Evolutionary conservation across 2,797 vertebrate genomes (phyloP).

Genomic region (Dromococcyx pavoninus): DNA sequence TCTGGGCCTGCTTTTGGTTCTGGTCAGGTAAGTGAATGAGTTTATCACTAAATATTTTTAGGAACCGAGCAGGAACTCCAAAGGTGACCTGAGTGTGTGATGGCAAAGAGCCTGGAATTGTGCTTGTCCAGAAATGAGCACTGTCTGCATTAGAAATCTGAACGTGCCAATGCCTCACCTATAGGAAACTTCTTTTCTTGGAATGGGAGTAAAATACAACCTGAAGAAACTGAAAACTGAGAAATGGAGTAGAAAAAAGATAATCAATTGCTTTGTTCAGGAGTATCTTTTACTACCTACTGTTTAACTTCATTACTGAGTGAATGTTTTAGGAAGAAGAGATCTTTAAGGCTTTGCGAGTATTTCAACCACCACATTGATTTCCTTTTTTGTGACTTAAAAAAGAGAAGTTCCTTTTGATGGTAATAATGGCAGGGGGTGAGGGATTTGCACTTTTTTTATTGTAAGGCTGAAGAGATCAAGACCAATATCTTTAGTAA

Average conservation of each 20-base stretch:
- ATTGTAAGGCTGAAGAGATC: background rate
- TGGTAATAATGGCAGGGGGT: rapidly evolving
- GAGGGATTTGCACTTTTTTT: background rate
- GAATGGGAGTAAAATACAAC: background rate
- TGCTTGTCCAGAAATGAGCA: background rate
- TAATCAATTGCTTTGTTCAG: background rate
- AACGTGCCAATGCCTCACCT: background rate
- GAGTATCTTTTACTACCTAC: background rate
- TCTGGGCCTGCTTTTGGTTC: background rate
- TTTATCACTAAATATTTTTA: background rate
- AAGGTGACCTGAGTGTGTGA: background rate
- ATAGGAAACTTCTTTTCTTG: background rate
- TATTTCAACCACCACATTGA: background rate
- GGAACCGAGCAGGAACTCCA: background rate
- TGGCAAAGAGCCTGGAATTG: background rate
- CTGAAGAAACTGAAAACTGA: background rate
- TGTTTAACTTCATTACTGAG: background rate
- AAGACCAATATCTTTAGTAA: background rate
- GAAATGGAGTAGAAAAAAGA: background rate
- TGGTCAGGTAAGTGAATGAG: background rate
- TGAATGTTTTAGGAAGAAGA: background rate
- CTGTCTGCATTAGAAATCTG: background rate
- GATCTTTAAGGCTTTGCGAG: background rate
- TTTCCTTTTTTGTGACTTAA: background rate
- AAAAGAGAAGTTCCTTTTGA: background rate